A percentile compares a stretch with the other conserved stretches of the same genome.
phyloP scores from a whole-genome alignment of 2,888 invertebrate species.

The Latrodectus elegans region DNA sequence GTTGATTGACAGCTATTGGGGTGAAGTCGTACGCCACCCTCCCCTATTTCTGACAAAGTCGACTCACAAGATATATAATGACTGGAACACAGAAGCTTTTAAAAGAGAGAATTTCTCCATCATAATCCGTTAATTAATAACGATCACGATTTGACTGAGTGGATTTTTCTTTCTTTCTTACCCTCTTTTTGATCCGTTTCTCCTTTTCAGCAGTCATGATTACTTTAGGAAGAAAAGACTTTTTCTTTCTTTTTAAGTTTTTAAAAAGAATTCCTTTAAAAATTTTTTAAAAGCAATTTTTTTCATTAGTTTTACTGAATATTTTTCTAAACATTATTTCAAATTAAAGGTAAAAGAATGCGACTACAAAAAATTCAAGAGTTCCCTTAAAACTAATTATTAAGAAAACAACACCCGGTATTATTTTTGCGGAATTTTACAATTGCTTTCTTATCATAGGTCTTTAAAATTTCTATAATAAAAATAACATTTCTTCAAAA shows the following conservation, averaged over 20 bases:
- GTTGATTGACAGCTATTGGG: constrained; percentile 50
- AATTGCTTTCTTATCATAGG: too few relatives aligned
- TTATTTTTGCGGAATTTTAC: too few relatives aligned
- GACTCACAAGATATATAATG: background rate
- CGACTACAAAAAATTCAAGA: too few relatives aligned
- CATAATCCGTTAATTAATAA: constrained; percentile 40
- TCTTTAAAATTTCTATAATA: too few relatives aligned
- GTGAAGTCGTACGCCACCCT: background rate
- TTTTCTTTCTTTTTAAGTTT: background rate
- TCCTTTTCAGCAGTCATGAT: background rate
- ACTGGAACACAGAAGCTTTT: background rate
- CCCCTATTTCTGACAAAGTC: background rate
- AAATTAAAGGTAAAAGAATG: too few relatives aligned
- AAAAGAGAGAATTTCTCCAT: background rate
- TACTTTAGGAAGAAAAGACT: background rate
- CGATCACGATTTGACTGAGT: background rate
- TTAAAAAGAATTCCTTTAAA: too few relatives aligned
- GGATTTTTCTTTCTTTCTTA: background rate
- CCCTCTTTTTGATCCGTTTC: background rate
- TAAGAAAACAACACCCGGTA: too few relatives aligned
- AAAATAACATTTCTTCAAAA: too few relatives aligned
- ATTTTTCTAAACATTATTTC: too few relatives aligned
- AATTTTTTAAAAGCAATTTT: too few relatives aligned
- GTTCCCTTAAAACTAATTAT: too few relatives aligned
- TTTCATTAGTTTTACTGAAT: too few relatives aligned